Base-by-base conservation (phyloP, 2,888 invertebrate species). In the Tipula lateralis region DNA sequence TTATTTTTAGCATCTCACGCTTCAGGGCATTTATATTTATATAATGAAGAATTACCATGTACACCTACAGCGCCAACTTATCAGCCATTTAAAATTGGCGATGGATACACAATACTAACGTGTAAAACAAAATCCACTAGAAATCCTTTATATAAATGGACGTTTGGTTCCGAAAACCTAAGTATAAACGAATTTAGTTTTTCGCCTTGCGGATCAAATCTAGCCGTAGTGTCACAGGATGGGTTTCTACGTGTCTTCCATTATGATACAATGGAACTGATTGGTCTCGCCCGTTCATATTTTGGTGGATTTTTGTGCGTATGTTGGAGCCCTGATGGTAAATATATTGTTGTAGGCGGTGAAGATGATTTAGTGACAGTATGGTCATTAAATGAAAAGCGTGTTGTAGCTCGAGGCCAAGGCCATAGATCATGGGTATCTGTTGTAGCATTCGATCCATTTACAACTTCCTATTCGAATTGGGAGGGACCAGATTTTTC, bases 351-450 rank as follows among this genome's bases (percentile, higher is more conserved):
- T 0, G 97, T 97, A 0, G 99, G 99, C 0, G 99, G 99, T 3
- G 99, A 99, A 91, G 99, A 99, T 91, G 99, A 99, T 91, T 92
- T 99, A 85, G 96, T 99, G 84, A 99, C 99, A 0, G 96, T 99
- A 44, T 99, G 98, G 96, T 97, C 97, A 84, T 94, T 98, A 89
- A 93, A 94, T 86, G 98, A 99, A 88, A 93, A 96, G 86, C 92
- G 97, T 84, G 98, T 99, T 5, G 96, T 99, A 6, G 99, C 99
- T n/a, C 92, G 99, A 80, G 99, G 99, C 0, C 98, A 98, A 89
- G 99, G 99, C 0, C 99, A 99, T 90, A 93, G 96, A 87, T 98
- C 98, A 85, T 99, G 99, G 99, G 98, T 99, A 19, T 97, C 97
- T 84, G 97, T 97, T 24, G 99, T 99, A 24, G 96, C 98, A 4